phyloP scores from a whole-genome alignment of 2,888 invertebrate genomes.

The Malacosoma neustria region DNA sequence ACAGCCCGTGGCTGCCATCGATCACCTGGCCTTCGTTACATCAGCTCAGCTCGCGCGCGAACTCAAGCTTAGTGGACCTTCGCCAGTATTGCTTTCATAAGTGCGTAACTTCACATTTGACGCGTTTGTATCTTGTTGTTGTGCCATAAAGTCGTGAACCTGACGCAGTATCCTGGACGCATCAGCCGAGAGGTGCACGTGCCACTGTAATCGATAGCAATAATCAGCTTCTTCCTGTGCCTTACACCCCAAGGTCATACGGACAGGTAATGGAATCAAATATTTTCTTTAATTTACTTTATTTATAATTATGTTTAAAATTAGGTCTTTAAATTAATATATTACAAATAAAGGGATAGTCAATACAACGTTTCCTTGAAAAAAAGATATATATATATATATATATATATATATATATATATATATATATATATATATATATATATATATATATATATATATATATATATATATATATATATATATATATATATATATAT shows the following conservation, averaged over 20 bases:
- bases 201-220: conserved; percentile 36
- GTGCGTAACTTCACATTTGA: conserved; percentile 1
- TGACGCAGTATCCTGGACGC: conserved; percentile 24
- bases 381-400: no score
- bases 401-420: no score
- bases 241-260: conserved; percentile 45
- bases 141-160: conserved; percentile 22
- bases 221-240: conserved; percentile 27
- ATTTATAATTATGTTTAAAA: no score
- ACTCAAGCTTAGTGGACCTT: background rate
- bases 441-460: no score
- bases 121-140: conserved; percentile 10
- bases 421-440: no score
- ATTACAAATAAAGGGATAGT: no score
- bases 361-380: no score
- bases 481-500: no score
- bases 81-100: background rate
- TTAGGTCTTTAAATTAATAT: no score
- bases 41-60: conserved; percentile 24
- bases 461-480: no score
- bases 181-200: conserved; percentile 28
- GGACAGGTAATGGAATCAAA: conserved; percentile 49
- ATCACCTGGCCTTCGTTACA: conserved; percentile 13
- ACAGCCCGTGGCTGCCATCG: conserved; percentile 9
- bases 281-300: no score